Conservation (phyloP, 2,888 invertebrate genomes). For the Eurytoma adleriae region DNA sequence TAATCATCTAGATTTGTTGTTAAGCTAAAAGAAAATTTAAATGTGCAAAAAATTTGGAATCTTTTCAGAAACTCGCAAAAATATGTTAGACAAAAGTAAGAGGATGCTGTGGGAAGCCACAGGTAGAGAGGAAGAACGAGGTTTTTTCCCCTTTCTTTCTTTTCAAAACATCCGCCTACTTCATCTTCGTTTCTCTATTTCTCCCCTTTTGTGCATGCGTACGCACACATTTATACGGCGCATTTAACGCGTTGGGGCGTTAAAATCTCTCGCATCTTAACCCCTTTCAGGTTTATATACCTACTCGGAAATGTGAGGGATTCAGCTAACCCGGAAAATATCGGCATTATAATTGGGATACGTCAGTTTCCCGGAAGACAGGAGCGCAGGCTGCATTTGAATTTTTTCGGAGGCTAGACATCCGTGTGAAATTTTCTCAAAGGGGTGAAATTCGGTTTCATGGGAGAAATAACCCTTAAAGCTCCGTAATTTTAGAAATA, state of each 20-base stretch:
- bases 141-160: slow-evolving; percentile 25
- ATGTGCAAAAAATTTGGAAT: background rate
- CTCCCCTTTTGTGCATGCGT: slow-evolving; percentile 12
- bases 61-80: background rate
- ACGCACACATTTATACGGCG: slow-evolving; percentile 45
- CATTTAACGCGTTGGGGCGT: slow-evolving; percentile 57
- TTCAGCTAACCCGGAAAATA: slow-evolving; percentile 44
- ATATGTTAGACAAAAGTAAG: slow-evolving; percentile 28
- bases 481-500: too few species aligned
- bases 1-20: too few species aligned
- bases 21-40: background rate
- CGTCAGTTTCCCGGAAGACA: slow-evolving; percentile 23
- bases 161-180: slow-evolving; percentile 48
- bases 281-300: slow-evolving; percentile 33
- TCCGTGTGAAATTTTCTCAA: slow-evolving; percentile 34
- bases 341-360: slow-evolving; percentile 51
- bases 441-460: slow-evolving; percentile 34
- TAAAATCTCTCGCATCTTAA: slow-evolving; percentile 57
- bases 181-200: slow-evolving; percentile 29
- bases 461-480: background rate
- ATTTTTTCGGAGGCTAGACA: slow-evolving; percentile 31
- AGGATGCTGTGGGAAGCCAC: slow-evolving; percentile 16
- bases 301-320: background rate
- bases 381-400: slow-evolving; percentile 9
- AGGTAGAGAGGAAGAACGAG: slow-evolving; percentile 32